Conservation (phyloP, 2,888 invertebrate species). For the Hirtodrosophila histrioides region DNA sequence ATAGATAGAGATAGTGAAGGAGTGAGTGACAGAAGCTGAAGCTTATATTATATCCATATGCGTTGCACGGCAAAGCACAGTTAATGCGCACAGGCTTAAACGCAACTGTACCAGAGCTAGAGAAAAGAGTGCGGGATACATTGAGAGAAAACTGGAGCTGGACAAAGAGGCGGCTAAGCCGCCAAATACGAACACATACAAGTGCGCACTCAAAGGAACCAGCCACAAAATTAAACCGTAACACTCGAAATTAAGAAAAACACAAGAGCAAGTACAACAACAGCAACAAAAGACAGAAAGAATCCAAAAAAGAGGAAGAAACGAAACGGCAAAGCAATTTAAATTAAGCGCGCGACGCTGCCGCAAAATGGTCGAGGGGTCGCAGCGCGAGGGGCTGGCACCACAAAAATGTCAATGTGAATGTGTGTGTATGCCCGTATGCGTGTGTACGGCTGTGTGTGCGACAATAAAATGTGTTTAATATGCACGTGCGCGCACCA, state of each 20-base stretch:
- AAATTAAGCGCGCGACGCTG: constrained; percentile 65
- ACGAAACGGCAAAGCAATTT: constrained; percentile 58
- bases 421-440: constrained; percentile 29
- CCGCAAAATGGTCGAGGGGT: constrained; percentile 50
- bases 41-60: not conserved
- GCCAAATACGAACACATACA: constrained; percentile 16
- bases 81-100: constrained; percentile 16
- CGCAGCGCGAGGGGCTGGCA: constrained; percentile 7
- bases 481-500: constrained; percentile 64
- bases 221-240: constrained; percentile 49
- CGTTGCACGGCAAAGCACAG: constrained; percentile 5
- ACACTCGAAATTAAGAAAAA: constrained; percentile 29
- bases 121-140: constrained; percentile 12
- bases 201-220: constrained; percentile 35
- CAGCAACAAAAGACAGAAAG: constrained; percentile 12
- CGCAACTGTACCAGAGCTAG: constrained; percentile 5
- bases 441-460: constrained; percentile 29
- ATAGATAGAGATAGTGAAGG: constrained; percentile 16
- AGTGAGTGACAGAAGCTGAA: constrained; percentile 3
- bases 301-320: constrained; percentile 7
- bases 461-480: constrained; percentile 71
- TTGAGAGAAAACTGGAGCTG: constrained; percentile 9
- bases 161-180: constrained; percentile 40
- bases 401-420: constrained; percentile 46
- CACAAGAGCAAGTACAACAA: not conserved